A percentile compares a stretch with the other conserved stretches of the same genome.
Conservation (phyloP, 2,113 vertebrate species). For the Anthoscopus minutus region DNA sequence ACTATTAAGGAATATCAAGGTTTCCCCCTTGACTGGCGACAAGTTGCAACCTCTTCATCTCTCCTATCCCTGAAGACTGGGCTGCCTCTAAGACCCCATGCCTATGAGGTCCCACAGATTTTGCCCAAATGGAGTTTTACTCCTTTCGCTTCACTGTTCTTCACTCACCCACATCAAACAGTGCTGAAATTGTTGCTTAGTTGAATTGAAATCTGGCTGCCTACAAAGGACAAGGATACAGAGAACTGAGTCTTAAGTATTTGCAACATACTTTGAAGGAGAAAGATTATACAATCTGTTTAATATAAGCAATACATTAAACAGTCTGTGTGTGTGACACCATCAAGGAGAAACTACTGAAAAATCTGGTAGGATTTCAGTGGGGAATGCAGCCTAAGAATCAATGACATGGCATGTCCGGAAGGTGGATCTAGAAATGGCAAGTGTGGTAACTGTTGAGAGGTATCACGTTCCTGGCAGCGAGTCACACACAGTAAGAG, state of each 20-base stretch:
- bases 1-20: background rate
- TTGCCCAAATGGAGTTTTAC: background rate
- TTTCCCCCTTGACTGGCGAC: background rate
- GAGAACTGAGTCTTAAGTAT: background rate
- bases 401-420: background rate
- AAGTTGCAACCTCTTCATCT: background rate
- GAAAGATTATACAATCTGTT: background rate
- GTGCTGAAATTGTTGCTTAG: background rate
- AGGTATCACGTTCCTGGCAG: background rate
- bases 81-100: background rate
- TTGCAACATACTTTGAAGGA: background rate
- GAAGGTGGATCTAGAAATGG: conserved; percentile 2
- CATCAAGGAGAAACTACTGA: background rate
- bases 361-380: background rate
- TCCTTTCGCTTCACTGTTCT: background rate
- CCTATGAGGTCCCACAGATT: background rate
- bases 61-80: background rate
- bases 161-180: background rate
- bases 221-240: background rate
- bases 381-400: background rate
- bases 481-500: fast-evolving
- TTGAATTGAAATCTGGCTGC: background rate
- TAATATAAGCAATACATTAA: background rate
- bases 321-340: background rate
- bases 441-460: background rate